Evolutionary conservation across 2,113 vertebrate species (phyloP), one percentile per base, ranked within the genome.

Genomic region (Melanotaenia duboulayi): DNA sequence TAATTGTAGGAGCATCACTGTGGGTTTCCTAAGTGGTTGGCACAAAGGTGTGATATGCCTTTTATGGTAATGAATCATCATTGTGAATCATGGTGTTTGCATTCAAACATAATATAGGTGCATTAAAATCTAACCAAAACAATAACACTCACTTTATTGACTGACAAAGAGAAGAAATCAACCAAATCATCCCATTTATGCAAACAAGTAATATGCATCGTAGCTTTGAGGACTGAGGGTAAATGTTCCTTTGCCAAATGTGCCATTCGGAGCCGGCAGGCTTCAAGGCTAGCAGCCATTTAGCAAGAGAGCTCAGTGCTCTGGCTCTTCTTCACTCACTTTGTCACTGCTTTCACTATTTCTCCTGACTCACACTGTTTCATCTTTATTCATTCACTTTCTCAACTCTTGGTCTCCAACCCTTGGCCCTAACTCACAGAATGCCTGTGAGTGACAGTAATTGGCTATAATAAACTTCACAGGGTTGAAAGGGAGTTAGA

Each of bases 231-330:
- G 71, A 86, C 63, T 85, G 65, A 7, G 44, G 69, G 76, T 69
- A 80, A 87, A 84, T 25, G 62, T 63, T 37, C 52, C 49, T 58
- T 39, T 86, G 77, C 69, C 83, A 91, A 90, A 92, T 63, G 71
- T 84, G 82, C 32, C 84, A 79, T 74, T 89, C 48, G 10, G 79
- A 83, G 81, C 51, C 42, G 54, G 70, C 70, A 77, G 75, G 71
- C 73, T 81, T 90, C 84, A 81, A 87, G 90, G 85, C 85, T 78
- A n/a, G 37, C 46, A 79, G 72, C 81, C 83, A 75, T 78, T 23
- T n/a, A 69, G 73, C 69, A 49, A 52, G 50, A 68, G 48, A 64
- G 64, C 74, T 86, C 62, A 37, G 66, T 28, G 73, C 80, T 68
- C 80, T 85, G 78, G 76, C 87, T 80, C 79, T 73, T 46, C 69